A percentile compares a stretch with the other conserved stretches of the same genome.
These are phyloP conservation scores for Drosophila anomalata DNA, from an alignment of 2,888 invertebrate species.

Conservation along the genomic window DNA sequence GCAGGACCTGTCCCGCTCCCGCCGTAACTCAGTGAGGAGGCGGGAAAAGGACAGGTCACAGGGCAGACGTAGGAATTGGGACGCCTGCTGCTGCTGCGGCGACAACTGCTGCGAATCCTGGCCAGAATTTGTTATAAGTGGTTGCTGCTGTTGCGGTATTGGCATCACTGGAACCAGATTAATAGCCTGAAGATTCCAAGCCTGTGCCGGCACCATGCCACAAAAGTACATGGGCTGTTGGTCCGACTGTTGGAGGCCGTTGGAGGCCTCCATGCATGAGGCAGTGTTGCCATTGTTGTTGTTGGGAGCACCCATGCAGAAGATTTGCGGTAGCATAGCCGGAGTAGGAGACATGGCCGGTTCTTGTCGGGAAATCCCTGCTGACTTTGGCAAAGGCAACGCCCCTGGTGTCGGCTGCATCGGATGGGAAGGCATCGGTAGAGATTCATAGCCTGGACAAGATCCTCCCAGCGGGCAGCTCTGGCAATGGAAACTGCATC, in stretches of 20 bases:
- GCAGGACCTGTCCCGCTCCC: conserved; percentile 2
- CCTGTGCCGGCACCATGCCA: conserved; percentile 25
- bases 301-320: conserved; percentile 10
- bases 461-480: conserved; percentile 10
- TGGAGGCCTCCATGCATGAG: background rate
- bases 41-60: conserved; percentile 45
- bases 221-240: conserved; percentile 30
- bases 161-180: conserved; percentile 14
- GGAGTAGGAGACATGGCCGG: conserved; percentile 1
- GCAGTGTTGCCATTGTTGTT: background rate
- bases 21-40: conserved; percentile 20
- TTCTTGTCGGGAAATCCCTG: background rate
- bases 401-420: background rate
- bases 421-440: background rate
- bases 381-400: background rate
- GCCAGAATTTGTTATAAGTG: conserved; percentile 24
- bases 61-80: conserved; percentile 8
- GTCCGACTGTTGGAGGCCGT: conserved; percentile 5
- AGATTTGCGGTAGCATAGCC: conserved; percentile 12
- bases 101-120: conserved; percentile 16
- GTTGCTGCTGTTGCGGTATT: conserved; percentile 21
- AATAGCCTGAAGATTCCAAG: conserved; percentile 12
- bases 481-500: conserved; percentile 16
- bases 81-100: conserved; percentile 8
- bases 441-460: conserved; percentile 5